A percentile compares a stretch with the other conserved stretches of the same genome.
These are phyloP conservation scores for Tympanoctomys barrerae DNA, from an alignment of 2,797 vertebrate species.

Conservation along the genomic window DNA sequence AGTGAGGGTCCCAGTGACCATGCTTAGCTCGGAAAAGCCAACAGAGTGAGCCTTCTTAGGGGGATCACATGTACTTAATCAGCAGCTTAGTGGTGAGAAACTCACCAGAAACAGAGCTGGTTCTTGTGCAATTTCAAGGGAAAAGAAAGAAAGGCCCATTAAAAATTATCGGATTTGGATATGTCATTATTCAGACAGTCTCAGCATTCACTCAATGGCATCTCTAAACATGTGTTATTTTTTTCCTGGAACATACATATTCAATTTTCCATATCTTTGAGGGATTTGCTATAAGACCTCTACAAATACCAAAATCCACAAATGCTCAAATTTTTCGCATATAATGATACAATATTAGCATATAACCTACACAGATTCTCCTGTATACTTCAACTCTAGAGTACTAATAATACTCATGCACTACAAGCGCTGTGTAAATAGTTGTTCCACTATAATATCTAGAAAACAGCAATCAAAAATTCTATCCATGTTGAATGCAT, in stretches of 20 bases:
- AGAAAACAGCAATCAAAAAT: neutral
- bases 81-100: neutral
- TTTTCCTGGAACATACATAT: neutral
- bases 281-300: neutral
- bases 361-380: neutral
- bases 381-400: neutral
- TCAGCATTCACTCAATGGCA: conserved; percentile 19
- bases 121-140: neutral
- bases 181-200: neutral
- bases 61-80: neutral
- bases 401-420: neutral
- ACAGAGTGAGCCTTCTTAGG: neutral
- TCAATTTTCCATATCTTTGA: neutral
- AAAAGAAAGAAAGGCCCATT: neutral
- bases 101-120: neutral
- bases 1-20: neutral
- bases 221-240: neutral
- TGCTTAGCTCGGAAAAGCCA: neutral
- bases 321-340: neutral
- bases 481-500: neutral
- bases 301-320: neutral
- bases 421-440: neutral
- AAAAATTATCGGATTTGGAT: conserved; percentile 25
- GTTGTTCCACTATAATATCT: neutral
- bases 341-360: neutral